phyloP scores from a whole-genome alignment of 2,113 vertebrate species.

The Muntiacus reevesi region DNA sequence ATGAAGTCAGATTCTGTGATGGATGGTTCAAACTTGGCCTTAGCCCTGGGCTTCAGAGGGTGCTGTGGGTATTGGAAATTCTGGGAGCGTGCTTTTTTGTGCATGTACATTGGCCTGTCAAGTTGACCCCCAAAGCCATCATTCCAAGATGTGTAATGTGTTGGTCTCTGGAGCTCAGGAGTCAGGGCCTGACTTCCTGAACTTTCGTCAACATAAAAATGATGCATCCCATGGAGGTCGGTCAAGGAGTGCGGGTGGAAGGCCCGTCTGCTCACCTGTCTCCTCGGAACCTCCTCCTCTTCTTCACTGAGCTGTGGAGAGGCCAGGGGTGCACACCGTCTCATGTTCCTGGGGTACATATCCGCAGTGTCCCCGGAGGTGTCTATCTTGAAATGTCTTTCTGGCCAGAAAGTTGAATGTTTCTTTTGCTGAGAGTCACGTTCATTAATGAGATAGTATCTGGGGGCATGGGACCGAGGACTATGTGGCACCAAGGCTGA shows the following conservation, averaged over 20 bases:
- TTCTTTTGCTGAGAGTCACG: constrained; percentile 83
- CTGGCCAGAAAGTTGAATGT: constrained; percentile 80
- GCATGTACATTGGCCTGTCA: constrained; percentile 66
- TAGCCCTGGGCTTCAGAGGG: constrained; percentile 81
- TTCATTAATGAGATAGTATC: constrained; percentile 89
- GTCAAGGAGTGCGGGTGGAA: constrained; percentile 83
- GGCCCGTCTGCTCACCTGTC: constrained; percentile 64
- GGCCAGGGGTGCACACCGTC: constrained; percentile 76
- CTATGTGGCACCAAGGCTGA: constrained; percentile 73
- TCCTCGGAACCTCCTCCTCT: constrained; percentile 78
- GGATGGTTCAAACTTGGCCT: constrained; percentile 81
- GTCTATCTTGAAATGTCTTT: constrained; percentile 84
- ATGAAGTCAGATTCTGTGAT: constrained; percentile 90
- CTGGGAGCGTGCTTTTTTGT: constrained; percentile 76
- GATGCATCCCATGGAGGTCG: constrained; percentile 83
- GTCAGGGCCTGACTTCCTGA: constrained; percentile 72
- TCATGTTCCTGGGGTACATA: constrained; percentile 82
- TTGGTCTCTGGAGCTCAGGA: constrained; percentile 68
- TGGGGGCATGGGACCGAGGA: constrained; percentile 79
- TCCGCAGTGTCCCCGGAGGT: constrained; percentile 82
- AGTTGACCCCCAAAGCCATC: constrained; percentile 71
- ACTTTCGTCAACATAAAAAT: constrained; percentile 85
- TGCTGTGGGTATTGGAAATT: constrained; percentile 73
- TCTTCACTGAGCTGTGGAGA: constrained; percentile 84
- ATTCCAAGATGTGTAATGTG: constrained; percentile 75